Percentiles rank a stretch among this genome's conserved stretches.
phyloP scores from a whole-genome alignment of 2,113 vertebrate species.

The Neolamprologus falcicula region DNA sequence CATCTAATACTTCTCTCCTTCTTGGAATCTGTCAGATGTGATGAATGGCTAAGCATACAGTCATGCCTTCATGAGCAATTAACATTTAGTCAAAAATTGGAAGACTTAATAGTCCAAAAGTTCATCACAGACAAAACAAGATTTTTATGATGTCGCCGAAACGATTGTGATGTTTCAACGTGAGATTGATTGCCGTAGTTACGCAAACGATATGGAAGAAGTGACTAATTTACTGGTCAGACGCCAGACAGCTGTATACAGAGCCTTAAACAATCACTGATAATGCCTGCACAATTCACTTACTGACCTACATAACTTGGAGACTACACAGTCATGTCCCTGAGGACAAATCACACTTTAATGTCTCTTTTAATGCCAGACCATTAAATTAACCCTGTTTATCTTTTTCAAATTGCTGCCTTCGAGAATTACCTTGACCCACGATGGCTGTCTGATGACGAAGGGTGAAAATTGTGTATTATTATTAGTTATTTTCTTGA shows the following conservation, averaged over 20 bases:
- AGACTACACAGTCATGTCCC: neutral
- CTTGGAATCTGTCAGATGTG: constrained; percentile 33
- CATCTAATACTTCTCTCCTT: constrained; percentile 17
- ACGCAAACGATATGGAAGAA: neutral
- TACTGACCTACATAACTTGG: constrained; percentile 21
- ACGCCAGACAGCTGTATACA: neutral
- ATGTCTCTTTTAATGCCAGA: neutral
- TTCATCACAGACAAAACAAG: constrained; percentile 12
- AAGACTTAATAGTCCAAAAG: neutral
- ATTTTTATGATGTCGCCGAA: neutral
- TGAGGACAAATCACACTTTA: neutral
- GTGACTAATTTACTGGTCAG: neutral
- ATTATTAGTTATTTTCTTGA: neutral
- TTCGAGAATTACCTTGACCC: neutral
- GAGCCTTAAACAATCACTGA: neutral
- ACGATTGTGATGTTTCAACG: neutral
- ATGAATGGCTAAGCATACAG: constrained; percentile 18
- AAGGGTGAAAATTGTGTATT: neutral
- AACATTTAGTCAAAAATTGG: constrained; percentile 4
- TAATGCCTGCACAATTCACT: constrained; percentile 9
- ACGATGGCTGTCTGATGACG: neutral
- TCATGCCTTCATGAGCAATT: constrained; percentile 37
- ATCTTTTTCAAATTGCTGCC: neutral
- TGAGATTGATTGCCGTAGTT: constrained; percentile 15
- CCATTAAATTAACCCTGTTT: constrained; percentile 7